Percentiles rank a stretch among this genome's conserved stretches.
These are phyloP conservation scores for Parelbella ahira DNA, from an alignment of 2,888 invertebrate species.

Conservation along the genomic window DNA sequence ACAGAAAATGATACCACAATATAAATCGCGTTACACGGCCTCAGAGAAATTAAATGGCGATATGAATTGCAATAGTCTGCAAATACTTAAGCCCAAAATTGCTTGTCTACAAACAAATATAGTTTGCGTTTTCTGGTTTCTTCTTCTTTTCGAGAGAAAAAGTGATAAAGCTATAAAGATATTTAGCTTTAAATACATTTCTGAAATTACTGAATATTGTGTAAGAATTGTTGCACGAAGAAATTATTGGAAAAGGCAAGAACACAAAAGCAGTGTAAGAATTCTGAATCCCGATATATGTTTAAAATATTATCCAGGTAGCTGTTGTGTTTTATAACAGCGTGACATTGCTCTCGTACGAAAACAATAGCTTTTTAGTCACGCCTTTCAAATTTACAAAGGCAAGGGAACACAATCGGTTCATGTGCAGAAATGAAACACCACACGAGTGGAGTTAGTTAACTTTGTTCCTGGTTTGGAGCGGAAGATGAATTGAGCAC, in stretches of 20 bases:
- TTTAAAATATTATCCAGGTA: constrained; percentile 23
- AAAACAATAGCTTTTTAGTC: constrained; percentile 42
- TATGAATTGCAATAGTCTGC: too few species aligned
- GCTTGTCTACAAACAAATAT: too few species aligned
- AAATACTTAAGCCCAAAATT: too few species aligned
- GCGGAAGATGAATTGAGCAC: constrained; percentile 21
- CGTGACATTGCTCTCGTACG: constrained; percentile 28
- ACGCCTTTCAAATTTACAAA: constrained; percentile 40
- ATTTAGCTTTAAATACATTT: too few species aligned
- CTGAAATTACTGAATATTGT: too few species aligned
- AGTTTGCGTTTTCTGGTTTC: too few species aligned
- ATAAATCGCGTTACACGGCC: not conserved
- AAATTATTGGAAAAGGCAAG: too few species aligned
- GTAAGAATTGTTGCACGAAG: too few species aligned
- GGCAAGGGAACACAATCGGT: constrained; percentile 32
- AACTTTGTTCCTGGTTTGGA: constrained; percentile 22
- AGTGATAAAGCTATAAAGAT: too few species aligned
- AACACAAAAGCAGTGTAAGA: too few species aligned
- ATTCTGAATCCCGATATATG: constrained; percentile 1
- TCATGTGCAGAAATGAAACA: constrained; percentile 32
- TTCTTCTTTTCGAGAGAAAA: too few species aligned
- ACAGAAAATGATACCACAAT: not conserved
- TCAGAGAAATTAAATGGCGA: too few species aligned
- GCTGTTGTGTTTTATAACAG: constrained; percentile 27
- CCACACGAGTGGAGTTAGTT: constrained; percentile 24